These are phyloP conservation scores for Trachurus trachurus DNA, from an alignment of 2,797 vertebrate genomes.

Conservation along the genomic window DNA sequence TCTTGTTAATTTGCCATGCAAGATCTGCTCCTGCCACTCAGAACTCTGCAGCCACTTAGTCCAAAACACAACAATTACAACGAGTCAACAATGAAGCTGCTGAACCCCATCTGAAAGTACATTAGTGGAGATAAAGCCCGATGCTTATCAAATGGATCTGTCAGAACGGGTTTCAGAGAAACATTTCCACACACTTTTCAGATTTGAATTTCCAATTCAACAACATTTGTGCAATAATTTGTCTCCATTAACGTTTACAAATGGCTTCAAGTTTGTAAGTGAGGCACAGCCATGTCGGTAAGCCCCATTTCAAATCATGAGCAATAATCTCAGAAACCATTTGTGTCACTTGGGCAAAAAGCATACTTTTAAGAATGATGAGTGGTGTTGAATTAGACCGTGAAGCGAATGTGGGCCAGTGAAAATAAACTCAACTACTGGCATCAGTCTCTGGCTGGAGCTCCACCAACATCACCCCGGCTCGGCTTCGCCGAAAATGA, in stretches of 20 bases:
- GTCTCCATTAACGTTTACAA: constrained; percentile 31
- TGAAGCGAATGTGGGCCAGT: constrained; percentile 26
- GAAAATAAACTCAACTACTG: constrained; percentile 55
- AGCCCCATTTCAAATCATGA: constrained; percentile 42
- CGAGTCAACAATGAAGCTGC: constrained; percentile 56
- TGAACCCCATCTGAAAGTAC: constrained; percentile 51
- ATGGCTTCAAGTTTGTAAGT: constrained; percentile 29
- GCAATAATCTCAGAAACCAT: constrained; percentile 34
- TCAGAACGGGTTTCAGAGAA: constrained; percentile 48
- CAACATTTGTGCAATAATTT: constrained; percentile 42
- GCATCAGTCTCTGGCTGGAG: constrained; percentile 29
- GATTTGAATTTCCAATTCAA: constrained; percentile 28
- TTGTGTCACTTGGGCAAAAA: constrained; percentile 34
- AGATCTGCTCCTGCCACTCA: constrained; percentile 62
- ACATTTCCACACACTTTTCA: constrained; percentile 1
- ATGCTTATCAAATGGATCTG: constrained; percentile 45
- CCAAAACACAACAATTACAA: constrained; percentile 60
- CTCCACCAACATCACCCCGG: constrained; percentile 25
- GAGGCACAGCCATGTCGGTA: constrained; percentile 22
- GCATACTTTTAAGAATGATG: constrained; percentile 31
- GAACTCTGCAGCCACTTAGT: constrained; percentile 60
- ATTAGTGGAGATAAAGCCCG: constrained; percentile 52
- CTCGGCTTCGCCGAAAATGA: constrained; percentile 34
- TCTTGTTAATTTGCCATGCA: constrained; percentile 76
- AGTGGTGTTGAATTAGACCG: constrained; percentile 34